These are phyloP conservation scores for Climacteris rufus DNA, from an alignment of 2,113 vertebrate genomes.

Conservation along the genomic window DNA sequence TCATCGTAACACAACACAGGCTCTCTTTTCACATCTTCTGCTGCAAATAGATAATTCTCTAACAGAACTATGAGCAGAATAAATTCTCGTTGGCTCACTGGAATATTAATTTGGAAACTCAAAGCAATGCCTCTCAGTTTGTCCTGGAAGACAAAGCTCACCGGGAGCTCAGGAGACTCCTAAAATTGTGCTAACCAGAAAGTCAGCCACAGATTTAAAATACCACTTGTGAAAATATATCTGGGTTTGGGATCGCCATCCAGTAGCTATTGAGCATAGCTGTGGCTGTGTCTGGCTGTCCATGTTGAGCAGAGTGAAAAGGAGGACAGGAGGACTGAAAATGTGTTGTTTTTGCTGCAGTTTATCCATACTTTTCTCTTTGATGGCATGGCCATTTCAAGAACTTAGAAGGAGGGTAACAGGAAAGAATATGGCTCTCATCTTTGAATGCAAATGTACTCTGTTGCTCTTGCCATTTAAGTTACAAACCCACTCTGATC, in stretches of 20 bases:
- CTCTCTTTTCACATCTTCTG: neutral
- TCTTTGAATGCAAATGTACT: neutral
- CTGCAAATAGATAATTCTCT: neutral
- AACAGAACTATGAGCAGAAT: neutral
- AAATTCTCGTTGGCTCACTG: neutral
- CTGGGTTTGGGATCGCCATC: neutral
- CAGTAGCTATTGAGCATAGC: neutral
- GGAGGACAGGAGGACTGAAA: neutral
- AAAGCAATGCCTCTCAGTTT: neutral
- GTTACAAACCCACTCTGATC: neutral
- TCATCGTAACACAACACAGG: rapidly evolving
- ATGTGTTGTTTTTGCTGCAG: neutral
- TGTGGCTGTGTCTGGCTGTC: neutral
- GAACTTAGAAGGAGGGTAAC: neutral
- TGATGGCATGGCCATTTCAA: neutral
- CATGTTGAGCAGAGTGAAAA: neutral
- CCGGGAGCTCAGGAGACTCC: neutral
- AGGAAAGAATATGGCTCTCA: neutral
- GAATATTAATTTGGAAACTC: neutral
- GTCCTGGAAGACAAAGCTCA: neutral
- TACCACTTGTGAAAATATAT: neutral
- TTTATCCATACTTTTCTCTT: neutral
- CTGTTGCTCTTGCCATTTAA: neutral
- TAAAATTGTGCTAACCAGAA: neutral
- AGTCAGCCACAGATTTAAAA: neutral